Percentiles rank a stretch among this genome's conserved stretches.
Evolutionary conservation across 2,113 vertebrate species (phyloP).

Genomic region (Cnemophilus loriae): DNA sequence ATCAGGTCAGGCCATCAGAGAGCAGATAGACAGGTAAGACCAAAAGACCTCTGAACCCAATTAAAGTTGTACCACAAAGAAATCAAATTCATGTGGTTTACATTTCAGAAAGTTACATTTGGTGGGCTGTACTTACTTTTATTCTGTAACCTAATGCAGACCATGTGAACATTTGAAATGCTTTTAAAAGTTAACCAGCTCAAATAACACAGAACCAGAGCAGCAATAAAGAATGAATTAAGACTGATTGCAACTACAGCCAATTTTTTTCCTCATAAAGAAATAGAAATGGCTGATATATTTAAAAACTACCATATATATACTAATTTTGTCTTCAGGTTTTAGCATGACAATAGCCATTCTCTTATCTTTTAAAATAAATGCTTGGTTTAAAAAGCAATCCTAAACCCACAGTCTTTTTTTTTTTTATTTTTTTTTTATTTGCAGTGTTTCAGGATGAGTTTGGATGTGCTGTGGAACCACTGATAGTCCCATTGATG

Average conservation of each 20-base stretch:
- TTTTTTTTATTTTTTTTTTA: not conserved
- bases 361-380: constrained; percentile 63
- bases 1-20: constrained; percentile 72
- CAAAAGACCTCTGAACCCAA: constrained; percentile 77
- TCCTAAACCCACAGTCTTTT: constrained; percentile 31
- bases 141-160: constrained; percentile 83
- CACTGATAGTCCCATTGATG: not conserved
- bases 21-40: constrained; percentile 81
- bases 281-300: constrained; percentile 40
- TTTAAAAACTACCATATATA: constrained; percentile 3
- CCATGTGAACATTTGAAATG: constrained; percentile 83
- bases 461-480: constrained; percentile 28
- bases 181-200: constrained; percentile 82
- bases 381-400: constrained; percentile 56
- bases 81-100: constrained; percentile 84
- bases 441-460: not conserved
- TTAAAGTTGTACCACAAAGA: constrained; percentile 81
- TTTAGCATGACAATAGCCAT: constrained; percentile 36
- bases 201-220: constrained; percentile 83
- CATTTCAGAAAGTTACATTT: constrained; percentile 82
- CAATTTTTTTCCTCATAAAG: constrained; percentile 67
- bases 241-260: constrained; percentile 78
- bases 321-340: constrained; percentile 41
- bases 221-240: constrained; percentile 86
- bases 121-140: constrained; percentile 81